These are phyloP conservation scores for Poecilobothrus nobilitatus DNA, from an alignment of 2,888 invertebrate species.

Conservation along the genomic window DNA sequence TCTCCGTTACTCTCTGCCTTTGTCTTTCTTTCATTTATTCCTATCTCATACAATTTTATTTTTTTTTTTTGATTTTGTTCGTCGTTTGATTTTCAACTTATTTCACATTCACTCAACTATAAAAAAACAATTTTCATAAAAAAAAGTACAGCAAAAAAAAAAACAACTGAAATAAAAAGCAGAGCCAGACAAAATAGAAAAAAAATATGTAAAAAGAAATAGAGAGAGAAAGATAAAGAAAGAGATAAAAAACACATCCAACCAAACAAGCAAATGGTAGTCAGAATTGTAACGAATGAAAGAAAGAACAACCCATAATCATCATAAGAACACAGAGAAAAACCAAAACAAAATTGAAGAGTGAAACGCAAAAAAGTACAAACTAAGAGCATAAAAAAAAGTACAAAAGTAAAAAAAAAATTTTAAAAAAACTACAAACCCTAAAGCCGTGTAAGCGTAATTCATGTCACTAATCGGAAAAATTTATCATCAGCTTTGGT, in stretches of 20 bases:
- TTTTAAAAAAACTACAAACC: neutral
- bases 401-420: neutral
- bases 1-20: no score
- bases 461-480: conserved; percentile 5
- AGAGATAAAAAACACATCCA: neutral
- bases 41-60: neutral
- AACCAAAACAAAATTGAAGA: neutral
- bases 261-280: no score
- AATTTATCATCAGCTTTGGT: conserved; percentile 10
- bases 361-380: neutral
- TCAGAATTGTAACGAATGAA: neutral
- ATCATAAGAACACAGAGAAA: neutral
- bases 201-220: neutral
- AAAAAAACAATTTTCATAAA: conserved; percentile 4
- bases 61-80: neutral
- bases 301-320: neutral
- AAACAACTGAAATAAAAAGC: neutral
- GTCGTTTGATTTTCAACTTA: neutral
- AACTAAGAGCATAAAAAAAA: neutral
- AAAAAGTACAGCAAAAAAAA: neutral
- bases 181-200: neutral
- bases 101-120: conserved; percentile 4
- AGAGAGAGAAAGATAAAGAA: neutral
- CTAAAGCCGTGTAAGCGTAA: conserved; percentile 6
- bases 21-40: neutral